A percentile compares a stretch with the other conserved stretches of the same genome.
phyloP scores from a whole-genome alignment of 2,888 invertebrate genomes.

The Spisula solida region DNA sequence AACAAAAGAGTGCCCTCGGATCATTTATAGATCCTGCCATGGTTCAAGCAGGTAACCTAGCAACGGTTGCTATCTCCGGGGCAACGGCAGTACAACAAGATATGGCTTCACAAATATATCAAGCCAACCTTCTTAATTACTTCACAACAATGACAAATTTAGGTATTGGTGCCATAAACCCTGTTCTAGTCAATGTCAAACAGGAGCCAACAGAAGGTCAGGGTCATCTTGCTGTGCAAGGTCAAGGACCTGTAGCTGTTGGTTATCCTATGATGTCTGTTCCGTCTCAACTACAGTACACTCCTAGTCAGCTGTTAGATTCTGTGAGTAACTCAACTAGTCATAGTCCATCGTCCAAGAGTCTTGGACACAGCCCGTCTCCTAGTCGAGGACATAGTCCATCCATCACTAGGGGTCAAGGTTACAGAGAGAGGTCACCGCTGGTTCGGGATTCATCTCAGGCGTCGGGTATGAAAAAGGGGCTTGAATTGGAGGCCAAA shows the following conservation, averaged over 20 bases:
- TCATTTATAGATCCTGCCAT: conserved; percentile 20
- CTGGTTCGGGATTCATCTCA: conserved; percentile 35
- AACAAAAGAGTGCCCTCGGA: conserved; percentile 55
- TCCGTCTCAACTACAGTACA: conserved; percentile 43
- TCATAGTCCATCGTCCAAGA: conserved; percentile 57
- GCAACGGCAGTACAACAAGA: conserved; percentile 31
- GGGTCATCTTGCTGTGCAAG: conserved; percentile 26
- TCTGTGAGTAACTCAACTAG: conserved; percentile 36
- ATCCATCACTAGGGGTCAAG: conserved; percentile 50
- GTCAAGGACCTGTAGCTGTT: conserved; percentile 36
- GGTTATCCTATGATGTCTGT: conserved; percentile 36
- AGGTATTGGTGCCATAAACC: conserved; percentile 62
- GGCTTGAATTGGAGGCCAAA: conserved; percentile 53
- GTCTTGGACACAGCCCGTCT: conserved; percentile 37
- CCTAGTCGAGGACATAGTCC: conserved; percentile 57
- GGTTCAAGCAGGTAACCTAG: conserved; percentile 28
- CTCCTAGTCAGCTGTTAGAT: conserved; percentile 52
- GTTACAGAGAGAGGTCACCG: conserved; percentile 58
- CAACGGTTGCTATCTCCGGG: conserved; percentile 28
- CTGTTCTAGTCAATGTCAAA: conserved; percentile 75
- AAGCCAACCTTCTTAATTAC: conserved; percentile 61
- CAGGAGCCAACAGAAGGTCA: conserved; percentile 68
- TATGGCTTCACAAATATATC: conserved; percentile 55
- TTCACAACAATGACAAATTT: conserved; percentile 58
- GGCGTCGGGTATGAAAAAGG: conserved; percentile 43